Percentiles rank a stretch among this genome's conserved stretches.
These are phyloP conservation scores for Eueides isabella DNA, from an alignment of 1,140 invertebrate species.

Conservation along the genomic window DNA sequence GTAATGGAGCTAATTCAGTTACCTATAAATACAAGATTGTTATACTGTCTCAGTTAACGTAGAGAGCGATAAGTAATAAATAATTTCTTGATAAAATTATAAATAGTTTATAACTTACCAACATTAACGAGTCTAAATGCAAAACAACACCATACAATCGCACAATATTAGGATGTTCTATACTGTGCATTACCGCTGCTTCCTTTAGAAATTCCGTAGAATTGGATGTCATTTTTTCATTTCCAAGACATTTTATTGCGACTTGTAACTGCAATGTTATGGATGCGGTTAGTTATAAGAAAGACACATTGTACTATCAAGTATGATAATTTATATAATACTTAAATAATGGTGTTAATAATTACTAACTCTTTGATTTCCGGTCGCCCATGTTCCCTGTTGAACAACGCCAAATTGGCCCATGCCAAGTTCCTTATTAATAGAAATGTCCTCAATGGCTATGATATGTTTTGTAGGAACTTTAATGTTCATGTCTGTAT, in stretches of 20 bases:
- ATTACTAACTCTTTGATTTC: constrained; percentile 90
- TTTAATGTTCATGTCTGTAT: constrained; percentile 65
- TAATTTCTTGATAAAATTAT: too few relatives aligned
- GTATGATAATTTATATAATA: not conserved
- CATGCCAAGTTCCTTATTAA: constrained; percentile 96
- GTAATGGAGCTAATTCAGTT: constrained; percentile 96
- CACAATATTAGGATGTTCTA: constrained; percentile 98
- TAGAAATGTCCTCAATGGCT: constrained; percentile 94
- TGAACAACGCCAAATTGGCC: constrained; percentile 99
- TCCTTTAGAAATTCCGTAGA: constrained; percentile 98
- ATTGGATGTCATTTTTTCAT: constrained; percentile 97
- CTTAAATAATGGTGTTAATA: not conserved
- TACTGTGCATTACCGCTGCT: constrained; percentile 98
- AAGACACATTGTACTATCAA: not conserved
- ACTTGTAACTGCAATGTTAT: constrained; percentile 90
- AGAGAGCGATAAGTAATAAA: too few relatives aligned
- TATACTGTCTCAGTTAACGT: too few relatives aligned
- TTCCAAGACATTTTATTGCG: constrained; percentile 97
- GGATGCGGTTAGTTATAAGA: not conserved
- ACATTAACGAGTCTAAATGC: constrained; percentile 96
- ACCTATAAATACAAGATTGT: constrained; percentile 82
- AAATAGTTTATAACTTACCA: constrained; percentile 83
- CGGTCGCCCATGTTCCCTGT: constrained; percentile 98
- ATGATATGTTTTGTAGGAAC: constrained; percentile 97
- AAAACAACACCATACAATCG: constrained; percentile 98